Percentiles rank a stretch among this genome's conserved stretches.
phyloP scores from a whole-genome alignment of 2,113 vertebrate genomes.

The Psophia crepitans region DNA sequence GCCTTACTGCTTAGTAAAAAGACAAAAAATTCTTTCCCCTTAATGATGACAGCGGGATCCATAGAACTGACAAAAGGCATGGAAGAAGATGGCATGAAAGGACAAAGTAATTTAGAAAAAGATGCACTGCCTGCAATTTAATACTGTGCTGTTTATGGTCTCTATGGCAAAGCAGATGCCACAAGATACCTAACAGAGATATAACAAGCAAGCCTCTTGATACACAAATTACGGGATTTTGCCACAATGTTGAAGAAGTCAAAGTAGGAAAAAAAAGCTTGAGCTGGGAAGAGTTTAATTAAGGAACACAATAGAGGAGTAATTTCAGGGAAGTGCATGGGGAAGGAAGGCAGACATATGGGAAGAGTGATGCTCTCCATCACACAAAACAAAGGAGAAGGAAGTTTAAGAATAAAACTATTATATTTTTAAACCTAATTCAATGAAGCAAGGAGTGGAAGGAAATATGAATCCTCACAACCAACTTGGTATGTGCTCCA shows the following conservation, averaged over 20 bases:
- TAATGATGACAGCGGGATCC: neutral
- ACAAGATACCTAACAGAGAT: neutral
- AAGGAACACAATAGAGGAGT: neutral
- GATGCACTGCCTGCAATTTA: neutral
- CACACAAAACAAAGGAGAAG: neutral
- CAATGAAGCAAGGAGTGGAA: neutral
- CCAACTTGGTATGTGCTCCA: neutral
- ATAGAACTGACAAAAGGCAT: neutral
- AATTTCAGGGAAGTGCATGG: neutral
- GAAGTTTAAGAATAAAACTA: neutral
- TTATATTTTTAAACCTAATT: constrained; percentile 29
- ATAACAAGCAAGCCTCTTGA: neutral
- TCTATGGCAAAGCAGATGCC: neutral
- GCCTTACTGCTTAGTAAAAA: neutral
- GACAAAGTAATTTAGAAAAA: neutral
- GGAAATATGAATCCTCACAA: neutral
- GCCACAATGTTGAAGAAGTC: neutral
- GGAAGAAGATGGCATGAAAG: neutral
- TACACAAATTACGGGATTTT: neutral
- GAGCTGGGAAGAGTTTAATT: neutral
- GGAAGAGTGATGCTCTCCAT: neutral
- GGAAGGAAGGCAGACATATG: neutral
- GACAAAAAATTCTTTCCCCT: neutral
- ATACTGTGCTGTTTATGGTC: neutral
- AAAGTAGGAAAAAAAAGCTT: neutral